Evolutionary conservation across 2,113 vertebrate genomes (phyloP), one percentile per base, ranked within the genome.

Genomic region (Morone saxatilis): DNA sequence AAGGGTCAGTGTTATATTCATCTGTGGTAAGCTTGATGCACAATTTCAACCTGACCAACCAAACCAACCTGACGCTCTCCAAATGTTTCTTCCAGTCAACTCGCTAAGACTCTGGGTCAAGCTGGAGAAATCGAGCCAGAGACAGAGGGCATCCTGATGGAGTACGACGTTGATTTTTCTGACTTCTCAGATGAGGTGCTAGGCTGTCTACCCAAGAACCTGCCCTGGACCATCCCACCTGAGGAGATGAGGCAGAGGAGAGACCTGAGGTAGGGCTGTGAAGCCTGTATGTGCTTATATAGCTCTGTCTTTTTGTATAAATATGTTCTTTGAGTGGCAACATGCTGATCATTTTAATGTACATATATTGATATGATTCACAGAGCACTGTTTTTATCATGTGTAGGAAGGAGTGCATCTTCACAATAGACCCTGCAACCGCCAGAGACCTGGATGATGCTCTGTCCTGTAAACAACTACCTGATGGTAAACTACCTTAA

Each of bases 371-470:
- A 47, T 41, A 19, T 67, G 4, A 70, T 11, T 67, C 4, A 31
- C 43, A 61, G 54, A 50, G 7, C 6, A 5, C 0, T 76, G 5
- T 77, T 54, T 59, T 62, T 48, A 0, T 84, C 12, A 10, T 50
- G 31, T 92, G 6, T 73, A 99, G 98, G 91, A 95, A 95, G 72
- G 97, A 98, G 83, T 99, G 98, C 73, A 95, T 99, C 92, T 99
- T 99, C 93, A 98, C 98, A 71, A 98, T 99, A 10, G 98, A 99
- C 92, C 98, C 98, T 2, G 95, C 97, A 22, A 98, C 98, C 3
- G 98, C 98, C 83, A 96, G 97, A 90, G 98, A 99, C 92, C 96
- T 99, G 62, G 98, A 99, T 43, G 98, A 99, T 16, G 98, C 98
- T 66, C 94, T 99, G 87, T 99, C 98, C 91, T 99, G 98, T 94